A percentile compares a stretch with the other conserved stretches of the same genome.
These are phyloP conservation scores for Enteromius paludinosus DNA, from an alignment of 2,797 vertebrate species.

Conservation along the genomic window DNA sequence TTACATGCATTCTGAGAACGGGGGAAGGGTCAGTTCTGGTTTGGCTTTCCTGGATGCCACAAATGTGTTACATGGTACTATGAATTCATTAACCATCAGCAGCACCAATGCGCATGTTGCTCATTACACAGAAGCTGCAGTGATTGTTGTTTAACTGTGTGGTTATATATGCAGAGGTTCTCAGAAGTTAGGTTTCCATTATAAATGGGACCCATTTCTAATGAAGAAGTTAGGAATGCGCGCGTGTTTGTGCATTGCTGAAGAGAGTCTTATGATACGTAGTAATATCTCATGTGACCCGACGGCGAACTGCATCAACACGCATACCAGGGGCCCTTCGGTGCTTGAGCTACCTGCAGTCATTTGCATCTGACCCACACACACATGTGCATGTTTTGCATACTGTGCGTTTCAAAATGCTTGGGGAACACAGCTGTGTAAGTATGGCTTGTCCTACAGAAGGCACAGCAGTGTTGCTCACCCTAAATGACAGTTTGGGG, in stretches of 20 bases:
- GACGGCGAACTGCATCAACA: not conserved
- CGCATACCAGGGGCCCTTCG: slow-evolving; percentile 18
- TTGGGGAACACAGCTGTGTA: not conserved
- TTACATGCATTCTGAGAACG: slow-evolving; percentile 31
- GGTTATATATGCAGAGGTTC: slow-evolving; percentile 32
- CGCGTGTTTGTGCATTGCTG: not conserved
- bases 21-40: not conserved
- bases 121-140: slow-evolving; percentile 11
- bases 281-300: not conserved
- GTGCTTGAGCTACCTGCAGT: slow-evolving; percentile 2
- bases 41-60: slow-evolving; percentile 26
- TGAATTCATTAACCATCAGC: slow-evolving; percentile 41
- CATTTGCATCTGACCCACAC: not conserved
- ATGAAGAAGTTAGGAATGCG: not conserved
- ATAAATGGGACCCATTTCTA: not conserved
- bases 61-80: slow-evolving; percentile 28
- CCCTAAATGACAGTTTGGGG: not conserved
- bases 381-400: slow-evolving; percentile 18
- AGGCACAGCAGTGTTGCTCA: not conserved
- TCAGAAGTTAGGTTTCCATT: slow-evolving; percentile 27
- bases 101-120: slow-evolving; percentile 27
- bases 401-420: slow-evolving; percentile 12
- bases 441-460: not conserved
- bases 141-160: slow-evolving; percentile 18
- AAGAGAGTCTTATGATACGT: not conserved